Conservation (phyloP, 2,888 invertebrate species). For the Lymantria dispar region DNA sequence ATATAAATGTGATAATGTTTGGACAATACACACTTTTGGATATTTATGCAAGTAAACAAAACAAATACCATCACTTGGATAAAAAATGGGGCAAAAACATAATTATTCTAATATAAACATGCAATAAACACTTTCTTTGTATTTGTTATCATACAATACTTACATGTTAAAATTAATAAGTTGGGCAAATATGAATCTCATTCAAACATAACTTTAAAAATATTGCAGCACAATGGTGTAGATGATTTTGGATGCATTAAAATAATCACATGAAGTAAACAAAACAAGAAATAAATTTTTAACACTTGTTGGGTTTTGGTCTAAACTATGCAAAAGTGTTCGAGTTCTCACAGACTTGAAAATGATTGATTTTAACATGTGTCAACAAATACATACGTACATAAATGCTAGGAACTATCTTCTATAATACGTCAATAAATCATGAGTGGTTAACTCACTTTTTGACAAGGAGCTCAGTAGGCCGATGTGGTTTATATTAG, state of each 20-base stretch:
- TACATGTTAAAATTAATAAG: neutral
- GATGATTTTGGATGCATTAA: no score
- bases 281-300: neutral
- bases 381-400: constrained; percentile 7
- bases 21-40: no score
- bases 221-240: no score
- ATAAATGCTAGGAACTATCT: constrained; percentile 11
- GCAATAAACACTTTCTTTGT: neutral
- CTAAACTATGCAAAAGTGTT: constrained; percentile 1
- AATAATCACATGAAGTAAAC: no score
- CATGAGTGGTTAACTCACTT: constrained; percentile 65
- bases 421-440: constrained; percentile 32
- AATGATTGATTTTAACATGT: constrained; percentile 14
- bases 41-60: no score
- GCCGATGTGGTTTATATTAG: constrained; percentile 72
- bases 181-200: neutral
- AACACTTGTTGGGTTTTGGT: neutral
- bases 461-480: constrained; percentile 72
- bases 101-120: neutral
- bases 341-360: constrained; percentile 11
- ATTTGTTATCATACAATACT: neutral
- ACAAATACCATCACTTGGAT: no score
- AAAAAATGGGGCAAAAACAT: no score
- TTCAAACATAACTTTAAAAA: no score
- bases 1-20: no score